Evolutionary conservation across 2,113 vertebrate species (phyloP).

Genomic region (Pan troglodytes): NHGRI_mPanTro3-v2.1_pri NC_072416.2:50978501-50979000

Average conservation of each 20-base stretch:
- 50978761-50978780: not conserved
- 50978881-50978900: not conserved
- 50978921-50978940: not conserved
- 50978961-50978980: not conserved
- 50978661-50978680: too few species aligned
- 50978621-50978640: not conserved
- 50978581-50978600: not conserved
- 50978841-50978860: not conserved
- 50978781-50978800: not conserved
- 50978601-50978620: not conserved
- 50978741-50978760: not conserved
- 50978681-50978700: not conserved
- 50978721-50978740: not conserved
- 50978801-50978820: not conserved
- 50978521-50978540: not conserved
- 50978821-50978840: not conserved
- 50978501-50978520: not conserved
- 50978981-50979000: not conserved
- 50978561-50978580: not conserved
- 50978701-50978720: not conserved
- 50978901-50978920: not conserved
- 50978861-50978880: not conserved
- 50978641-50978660: not conserved
- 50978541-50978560: not conserved
- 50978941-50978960: not conserved